Base-by-base conservation (phyloP, 2,797 vertebrate genomes). In the Chelidonichthys spinosus region DNA sequence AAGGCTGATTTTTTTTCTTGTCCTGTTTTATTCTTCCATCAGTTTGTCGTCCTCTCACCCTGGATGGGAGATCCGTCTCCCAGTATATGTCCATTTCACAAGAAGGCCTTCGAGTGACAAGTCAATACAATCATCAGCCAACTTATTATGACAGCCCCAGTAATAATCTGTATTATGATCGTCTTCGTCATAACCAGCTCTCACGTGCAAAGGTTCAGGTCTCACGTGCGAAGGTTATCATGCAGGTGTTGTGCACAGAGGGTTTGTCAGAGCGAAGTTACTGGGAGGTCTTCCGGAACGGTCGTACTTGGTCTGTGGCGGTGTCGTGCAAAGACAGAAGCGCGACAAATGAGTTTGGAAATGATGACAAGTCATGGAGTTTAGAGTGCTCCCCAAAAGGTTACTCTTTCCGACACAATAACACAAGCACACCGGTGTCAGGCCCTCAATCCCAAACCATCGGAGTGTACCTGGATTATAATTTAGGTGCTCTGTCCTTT, bases 401-500 rank as follows among this genome's bases (percentile, higher is more conserved):
- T 0, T 80, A 39, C 8, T 17, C 7, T 15, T 78, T 81, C 46
- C 6, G 0, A 7, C 78, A 81, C 49, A 2, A 69, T 6, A 9
- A 0, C 0, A 0, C 0, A 7, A 3, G 0, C 8, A 50, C 0
- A 1, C 0, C 0, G 0, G 62, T 82, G 44, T 39, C 36, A 5
- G 72, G 69, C 3, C 46, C 69, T 44, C 0, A 0, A 0, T 32
- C 42, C 43, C 7, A 0, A 7, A 43, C 0, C 8, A 43, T 85
- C 1, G 83, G 77, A 0, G 74, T 77, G 18, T 80, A 36, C 44
- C 60, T 82, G 63, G 63, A 85, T 46, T 52, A 69, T 6, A 36
- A 0, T 2, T 53, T 42, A n/a, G 74, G 68, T 1, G 49, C 11
- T 33, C 42, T 83, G 67, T 79, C 62, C 0, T 85, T 82, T 59